Percentiles rank a stretch among this genome's conserved stretches.
These are phyloP conservation scores for Chymomyza amoena DNA, from an alignment of 2,888 invertebrate species.

Conservation along the genomic window DNA sequence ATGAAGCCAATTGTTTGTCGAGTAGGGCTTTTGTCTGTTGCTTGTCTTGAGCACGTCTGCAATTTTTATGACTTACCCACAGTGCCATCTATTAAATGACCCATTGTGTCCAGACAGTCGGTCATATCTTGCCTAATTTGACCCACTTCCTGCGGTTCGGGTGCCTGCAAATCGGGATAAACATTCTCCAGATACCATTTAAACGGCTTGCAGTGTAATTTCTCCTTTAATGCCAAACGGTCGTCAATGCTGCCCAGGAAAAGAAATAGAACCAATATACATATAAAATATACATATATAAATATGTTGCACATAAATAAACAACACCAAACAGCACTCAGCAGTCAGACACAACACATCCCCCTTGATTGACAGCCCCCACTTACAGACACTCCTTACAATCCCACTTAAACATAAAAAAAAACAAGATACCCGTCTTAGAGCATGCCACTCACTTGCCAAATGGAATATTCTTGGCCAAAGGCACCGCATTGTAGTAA, in stretches of 20 bases:
- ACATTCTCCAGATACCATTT: constrained; percentile 96
- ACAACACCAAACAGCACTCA: neutral
- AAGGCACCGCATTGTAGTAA: constrained; percentile 95
- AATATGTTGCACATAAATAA: neutral
- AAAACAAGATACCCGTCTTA: neutral
- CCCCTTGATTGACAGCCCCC: neutral
- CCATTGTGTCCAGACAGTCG: constrained; percentile 96
- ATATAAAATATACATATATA: neutral
- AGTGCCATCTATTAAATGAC: constrained; percentile 90
- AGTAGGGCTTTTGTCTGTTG: neutral
- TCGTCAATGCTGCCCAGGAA: constrained; percentile 86
- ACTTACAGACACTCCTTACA: constrained; percentile 13
- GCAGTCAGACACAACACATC: neutral
- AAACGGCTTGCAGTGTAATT: constrained; percentile 94
- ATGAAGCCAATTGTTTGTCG: neutral
- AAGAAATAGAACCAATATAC: neutral
- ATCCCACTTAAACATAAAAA: constrained; percentile 15
- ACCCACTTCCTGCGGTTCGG: constrained; percentile 81
- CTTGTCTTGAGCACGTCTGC: neutral
- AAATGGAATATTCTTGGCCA: constrained; percentile 92
- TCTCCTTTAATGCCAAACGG: constrained; percentile 87
- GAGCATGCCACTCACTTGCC: constrained; percentile 84
- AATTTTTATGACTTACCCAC: constrained; percentile 81
- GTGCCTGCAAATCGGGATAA: constrained; percentile 92
- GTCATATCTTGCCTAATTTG: constrained; percentile 88